phyloP scores from a whole-genome alignment of 2,888 invertebrate species.

The Actias luna region DNA sequence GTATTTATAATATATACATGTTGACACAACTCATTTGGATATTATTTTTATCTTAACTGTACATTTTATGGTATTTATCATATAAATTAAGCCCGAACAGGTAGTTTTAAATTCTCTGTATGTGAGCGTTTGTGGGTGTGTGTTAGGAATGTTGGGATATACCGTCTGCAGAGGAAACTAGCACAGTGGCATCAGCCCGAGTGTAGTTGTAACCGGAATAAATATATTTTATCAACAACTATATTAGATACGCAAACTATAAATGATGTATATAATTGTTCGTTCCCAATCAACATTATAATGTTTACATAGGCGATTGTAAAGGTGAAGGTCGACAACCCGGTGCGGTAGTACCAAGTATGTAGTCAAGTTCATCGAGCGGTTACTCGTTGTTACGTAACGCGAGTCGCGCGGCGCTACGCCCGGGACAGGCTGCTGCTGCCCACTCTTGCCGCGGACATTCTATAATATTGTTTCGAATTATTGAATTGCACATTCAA shows the following conservation, averaged over 20 bases:
- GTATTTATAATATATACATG: no score
- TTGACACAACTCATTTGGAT: no score
- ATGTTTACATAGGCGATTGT: not conserved
- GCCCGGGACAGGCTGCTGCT: not conserved
- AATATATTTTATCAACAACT: not conserved
- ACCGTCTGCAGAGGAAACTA: no score
- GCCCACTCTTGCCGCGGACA: not conserved
- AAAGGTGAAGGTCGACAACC: not conserved
- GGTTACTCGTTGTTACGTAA: not conserved
- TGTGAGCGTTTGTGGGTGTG: no score
- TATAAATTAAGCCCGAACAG: no score
- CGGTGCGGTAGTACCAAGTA: not conserved
- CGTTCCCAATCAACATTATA: not conserved
- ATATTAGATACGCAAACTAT: not conserved
- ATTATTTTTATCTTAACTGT: no score
- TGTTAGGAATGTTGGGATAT: no score
- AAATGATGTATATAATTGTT: not conserved
- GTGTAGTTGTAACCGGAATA: not conserved
- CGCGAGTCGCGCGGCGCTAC: not conserved
- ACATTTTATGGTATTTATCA: no score
- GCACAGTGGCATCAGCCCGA: no score
- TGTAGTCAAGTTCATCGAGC: not conserved
- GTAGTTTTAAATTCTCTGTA: no score
- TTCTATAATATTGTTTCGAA: no score
- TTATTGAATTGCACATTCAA: no score